A percentile compares a stretch with the other conserved stretches of the same genome.
phyloP scores from a whole-genome alignment of 2,113 vertebrate species.

The Datnioides undecimradiatus region DNA sequence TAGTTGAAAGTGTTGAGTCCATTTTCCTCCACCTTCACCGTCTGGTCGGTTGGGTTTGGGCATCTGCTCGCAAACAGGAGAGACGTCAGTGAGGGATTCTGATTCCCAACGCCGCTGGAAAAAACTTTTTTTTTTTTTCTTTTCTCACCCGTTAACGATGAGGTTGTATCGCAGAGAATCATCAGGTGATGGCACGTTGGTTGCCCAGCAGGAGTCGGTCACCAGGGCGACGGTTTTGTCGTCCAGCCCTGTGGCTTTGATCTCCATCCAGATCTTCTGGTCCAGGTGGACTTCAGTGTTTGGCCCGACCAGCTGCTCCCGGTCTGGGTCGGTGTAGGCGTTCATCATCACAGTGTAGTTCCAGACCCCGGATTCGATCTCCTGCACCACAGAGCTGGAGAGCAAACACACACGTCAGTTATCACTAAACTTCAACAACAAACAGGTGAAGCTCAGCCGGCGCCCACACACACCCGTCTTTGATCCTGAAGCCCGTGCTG shows the following conservation, averaged over 20 bases:
- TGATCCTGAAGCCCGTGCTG: neutral
- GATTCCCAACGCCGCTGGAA: too few relatives aligned
- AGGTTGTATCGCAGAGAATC: neutral
- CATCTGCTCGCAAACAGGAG: conserved; percentile 29
- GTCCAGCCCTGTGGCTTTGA: neutral
- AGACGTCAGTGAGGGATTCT: neutral
- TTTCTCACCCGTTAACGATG: neutral
- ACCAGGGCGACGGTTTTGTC: neutral
- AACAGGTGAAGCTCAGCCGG: neutral
- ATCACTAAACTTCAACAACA: neutral
- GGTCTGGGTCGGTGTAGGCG: neutral
- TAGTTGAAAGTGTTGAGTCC: neutral
- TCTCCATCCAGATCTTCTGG: neutral
- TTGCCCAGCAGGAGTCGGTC: conserved; percentile 32
- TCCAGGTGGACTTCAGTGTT: neutral
- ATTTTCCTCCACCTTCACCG: neutral
- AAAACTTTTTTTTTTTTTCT: neutral
- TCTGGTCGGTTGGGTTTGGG: neutral
- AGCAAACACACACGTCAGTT: neutral
- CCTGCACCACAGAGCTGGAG: neutral
- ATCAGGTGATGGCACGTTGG: neutral
- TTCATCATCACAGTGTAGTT: neutral
- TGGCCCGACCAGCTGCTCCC: accelerated
- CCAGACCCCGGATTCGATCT: neutral
- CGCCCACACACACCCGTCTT: neutral